phyloP scores from a whole-genome alignment of 2,888 invertebrate species.

The Leptinotarsa juncta region DNA sequence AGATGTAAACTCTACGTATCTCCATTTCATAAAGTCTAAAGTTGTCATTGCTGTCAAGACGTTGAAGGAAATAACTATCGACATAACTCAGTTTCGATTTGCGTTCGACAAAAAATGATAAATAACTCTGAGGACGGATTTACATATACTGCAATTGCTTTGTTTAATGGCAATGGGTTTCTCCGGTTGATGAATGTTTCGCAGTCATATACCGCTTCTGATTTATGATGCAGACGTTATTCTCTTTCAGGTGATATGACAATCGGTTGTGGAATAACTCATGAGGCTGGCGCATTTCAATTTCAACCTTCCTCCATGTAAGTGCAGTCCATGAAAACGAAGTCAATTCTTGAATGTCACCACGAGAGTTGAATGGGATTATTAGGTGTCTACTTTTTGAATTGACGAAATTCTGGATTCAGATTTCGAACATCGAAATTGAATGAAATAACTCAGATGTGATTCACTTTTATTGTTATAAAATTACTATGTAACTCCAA shows the following conservation, averaged over 20 bases:
- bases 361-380: background rate
- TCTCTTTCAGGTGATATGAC: slow-evolving; percentile 14
- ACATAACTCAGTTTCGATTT: slow-evolving; percentile 29
- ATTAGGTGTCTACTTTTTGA: background rate
- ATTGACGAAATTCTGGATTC: too few species aligned
- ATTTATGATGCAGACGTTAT: slow-evolving; percentile 18
- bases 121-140: background rate
- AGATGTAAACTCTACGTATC: slow-evolving; percentile 11
- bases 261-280: background rate
- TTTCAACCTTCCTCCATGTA: slow-evolving; percentile 1
- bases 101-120: slow-evolving; percentile 18
- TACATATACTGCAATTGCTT: slow-evolving; percentile 22
- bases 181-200: slow-evolving; percentile 11
- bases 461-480: too few species aligned
- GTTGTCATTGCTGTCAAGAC: slow-evolving; percentile 24
- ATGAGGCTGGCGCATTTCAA: background rate
- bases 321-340: background rate
- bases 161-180: slow-evolving; percentile 11
- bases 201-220: slow-evolving; percentile 12
- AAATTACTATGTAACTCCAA: too few species aligned
- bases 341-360: background rate
- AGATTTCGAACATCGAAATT: too few species aligned
- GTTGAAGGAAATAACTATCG: slow-evolving; percentile 17
- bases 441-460: too few species aligned
- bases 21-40: slow-evolving; percentile 25